Conservation (phyloP, 2,113 vertebrate species). For the Lamprologus lemairii region DNA sequence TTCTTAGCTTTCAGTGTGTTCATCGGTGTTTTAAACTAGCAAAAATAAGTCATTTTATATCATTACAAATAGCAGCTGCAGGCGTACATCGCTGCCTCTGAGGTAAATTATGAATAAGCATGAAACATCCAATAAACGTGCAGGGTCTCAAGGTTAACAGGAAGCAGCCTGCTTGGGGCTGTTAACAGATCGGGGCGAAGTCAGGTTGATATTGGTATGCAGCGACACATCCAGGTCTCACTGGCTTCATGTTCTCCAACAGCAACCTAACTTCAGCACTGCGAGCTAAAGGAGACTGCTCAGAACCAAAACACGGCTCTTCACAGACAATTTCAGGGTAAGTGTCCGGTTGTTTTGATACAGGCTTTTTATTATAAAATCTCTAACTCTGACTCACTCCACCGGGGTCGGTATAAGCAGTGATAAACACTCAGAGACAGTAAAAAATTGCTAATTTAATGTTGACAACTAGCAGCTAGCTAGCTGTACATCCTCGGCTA, state of each 20-base stretch:
- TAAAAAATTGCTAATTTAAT: neutral
- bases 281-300: neutral
- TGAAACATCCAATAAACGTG: neutral
- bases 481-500: neutral
- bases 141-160: constrained; percentile 46
- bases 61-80: neutral
- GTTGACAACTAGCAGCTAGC: neutral
- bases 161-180: constrained; percentile 7
- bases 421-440: neutral
- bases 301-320: constrained; percentile 17
- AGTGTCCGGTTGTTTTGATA: neutral
- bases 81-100: neutral
- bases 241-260: rapidly evolving
- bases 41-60: neutral
- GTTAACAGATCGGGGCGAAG: neutral
- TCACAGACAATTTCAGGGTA: neutral
- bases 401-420: neutral
- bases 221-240: rapidly evolving
- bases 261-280: neutral
- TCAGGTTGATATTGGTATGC: neutral
- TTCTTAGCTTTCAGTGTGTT: neutral
- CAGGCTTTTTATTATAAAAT: neutral
- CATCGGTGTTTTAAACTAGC: neutral
- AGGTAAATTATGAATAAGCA: neutral
- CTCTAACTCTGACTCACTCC: too few relatives aligned